A percentile compares a stretch with the other conserved stretches of the same genome.
Conservation (phyloP, 2,888 invertebrate genomes). For the Leptinotarsa juncta region DNA sequence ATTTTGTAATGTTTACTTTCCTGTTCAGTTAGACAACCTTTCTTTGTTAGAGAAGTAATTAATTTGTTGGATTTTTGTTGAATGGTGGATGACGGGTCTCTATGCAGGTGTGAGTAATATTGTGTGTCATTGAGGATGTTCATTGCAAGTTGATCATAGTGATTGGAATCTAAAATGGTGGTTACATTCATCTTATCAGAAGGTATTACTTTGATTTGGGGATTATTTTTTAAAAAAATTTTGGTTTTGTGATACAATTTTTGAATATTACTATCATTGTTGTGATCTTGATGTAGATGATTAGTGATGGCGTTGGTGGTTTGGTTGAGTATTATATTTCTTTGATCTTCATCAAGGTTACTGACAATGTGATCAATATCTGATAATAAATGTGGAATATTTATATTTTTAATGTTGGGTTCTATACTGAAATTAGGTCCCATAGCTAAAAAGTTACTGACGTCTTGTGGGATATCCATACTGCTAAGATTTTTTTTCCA, state of each 20-base stretch:
- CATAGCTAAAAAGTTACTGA: neutral
- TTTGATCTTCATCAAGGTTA: neutral
- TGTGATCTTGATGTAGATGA: neutral
- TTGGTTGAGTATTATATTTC: neutral
- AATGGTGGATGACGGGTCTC: neutral
- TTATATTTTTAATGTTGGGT: neutral
- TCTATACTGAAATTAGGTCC: neutral
- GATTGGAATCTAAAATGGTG: neutral
- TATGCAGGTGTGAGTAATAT: neutral
- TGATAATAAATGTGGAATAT: neutral
- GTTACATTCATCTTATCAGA: conserved; percentile 1
- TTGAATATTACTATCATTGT: neutral
- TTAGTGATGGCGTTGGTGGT: neutral
- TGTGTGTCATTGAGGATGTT: conserved; percentile 3
- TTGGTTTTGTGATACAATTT: neutral
- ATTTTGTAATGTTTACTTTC: conserved; percentile 1
- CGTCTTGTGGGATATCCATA: neutral
- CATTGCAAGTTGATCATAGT: neutral
- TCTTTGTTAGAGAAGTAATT: neutral
- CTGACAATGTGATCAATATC: neutral
- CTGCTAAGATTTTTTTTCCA: neutral
- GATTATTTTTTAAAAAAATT: neutral
- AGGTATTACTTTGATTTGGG: neutral
- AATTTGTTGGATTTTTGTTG: neutral
- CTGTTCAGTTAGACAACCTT: neutral